A percentile compares a stretch with the other conserved stretches of the same genome.
Conservation (phyloP, 2,888 invertebrate species). For the Clanis bilineata region DNA sequence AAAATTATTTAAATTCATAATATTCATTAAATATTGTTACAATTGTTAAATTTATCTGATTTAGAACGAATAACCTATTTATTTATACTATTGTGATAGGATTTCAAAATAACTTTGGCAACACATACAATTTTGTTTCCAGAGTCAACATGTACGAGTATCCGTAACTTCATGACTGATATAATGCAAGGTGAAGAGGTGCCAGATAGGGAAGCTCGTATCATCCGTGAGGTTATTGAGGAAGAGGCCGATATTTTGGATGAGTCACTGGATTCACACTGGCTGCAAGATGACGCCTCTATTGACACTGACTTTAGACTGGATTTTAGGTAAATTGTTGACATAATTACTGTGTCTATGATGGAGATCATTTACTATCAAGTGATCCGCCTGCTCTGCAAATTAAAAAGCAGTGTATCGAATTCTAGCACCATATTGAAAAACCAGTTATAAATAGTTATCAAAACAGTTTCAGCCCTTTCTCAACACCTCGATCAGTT, state of each 20-base stretch:
- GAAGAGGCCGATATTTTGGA: slow-evolving; percentile 71
- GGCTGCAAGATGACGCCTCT: slow-evolving; percentile 68
- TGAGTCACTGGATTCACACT: slow-evolving; percentile 69
- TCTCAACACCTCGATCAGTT: slow-evolving; percentile 53
- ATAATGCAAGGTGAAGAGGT: slow-evolving; percentile 63
- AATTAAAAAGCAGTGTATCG: too few relatives aligned
- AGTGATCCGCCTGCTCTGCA: too few relatives aligned
- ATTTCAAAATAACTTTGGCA: too few relatives aligned
- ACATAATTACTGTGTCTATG: too few relatives aligned
- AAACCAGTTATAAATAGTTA: neutral
- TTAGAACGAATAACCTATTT: too few relatives aligned
- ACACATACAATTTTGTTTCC: slow-evolving; percentile 27
- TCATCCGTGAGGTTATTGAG: slow-evolving; percentile 66
- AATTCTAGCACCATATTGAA: neutral
- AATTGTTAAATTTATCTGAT: too few relatives aligned
- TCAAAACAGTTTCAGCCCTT: slow-evolving; percentile 59
- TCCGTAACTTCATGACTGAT: slow-evolving; percentile 72
- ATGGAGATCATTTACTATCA: too few relatives aligned
- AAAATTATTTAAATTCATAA: too few relatives aligned
- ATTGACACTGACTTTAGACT: slow-evolving; percentile 56
- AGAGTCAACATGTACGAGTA: slow-evolving; percentile 75
- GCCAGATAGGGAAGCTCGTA: slow-evolving; percentile 61
- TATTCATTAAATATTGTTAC: too few relatives aligned
- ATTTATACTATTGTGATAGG: too few relatives aligned
- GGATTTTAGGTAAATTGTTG: slow-evolving; percentile 56